Conservation (phyloP, 2,888 invertebrate genomes). For the Harmothoe impar region DNA sequence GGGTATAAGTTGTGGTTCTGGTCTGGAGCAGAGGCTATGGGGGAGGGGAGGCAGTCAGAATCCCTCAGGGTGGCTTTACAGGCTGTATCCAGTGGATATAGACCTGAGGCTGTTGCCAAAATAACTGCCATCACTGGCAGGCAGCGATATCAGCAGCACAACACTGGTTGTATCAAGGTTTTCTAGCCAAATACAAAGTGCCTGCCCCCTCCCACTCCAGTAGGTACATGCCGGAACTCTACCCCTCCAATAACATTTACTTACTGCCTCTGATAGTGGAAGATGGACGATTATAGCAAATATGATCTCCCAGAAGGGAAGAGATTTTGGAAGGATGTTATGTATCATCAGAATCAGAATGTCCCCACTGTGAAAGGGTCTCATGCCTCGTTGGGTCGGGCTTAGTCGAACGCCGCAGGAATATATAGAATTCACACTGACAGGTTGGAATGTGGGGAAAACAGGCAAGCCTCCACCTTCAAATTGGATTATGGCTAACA, state of each 20-base stretch:
- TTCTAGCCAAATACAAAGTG: slow-evolving; percentile 23
- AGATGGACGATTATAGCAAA: neutral
- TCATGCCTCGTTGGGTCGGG: no score
- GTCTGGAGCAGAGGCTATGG: no score
- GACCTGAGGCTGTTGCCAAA: neutral
- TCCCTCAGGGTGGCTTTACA: neutral
- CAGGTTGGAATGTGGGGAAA: no score
- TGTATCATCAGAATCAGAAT: no score
- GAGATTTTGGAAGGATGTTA: no score
- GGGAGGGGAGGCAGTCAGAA: no score
- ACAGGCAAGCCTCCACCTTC: no score
- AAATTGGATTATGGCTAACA: no score
- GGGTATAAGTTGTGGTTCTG: no score
- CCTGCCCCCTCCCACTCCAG: neutral
- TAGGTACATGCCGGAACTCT: neutral
- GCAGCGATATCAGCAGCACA: neutral
- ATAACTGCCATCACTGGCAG: neutral
- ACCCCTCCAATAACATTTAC: slow-evolving; percentile 1
- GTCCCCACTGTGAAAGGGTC: no score
- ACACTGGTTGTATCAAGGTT: neutral
- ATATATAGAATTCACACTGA: no score
- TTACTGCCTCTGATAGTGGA: neutral
- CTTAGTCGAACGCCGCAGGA: no score
- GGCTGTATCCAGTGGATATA: slow-evolving; percentile 8
- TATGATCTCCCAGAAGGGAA: slow-evolving; percentile 2